Evolutionary conservation across 2,113 vertebrate genomes (phyloP).

Genomic region (Notothenia rossii): DNA sequence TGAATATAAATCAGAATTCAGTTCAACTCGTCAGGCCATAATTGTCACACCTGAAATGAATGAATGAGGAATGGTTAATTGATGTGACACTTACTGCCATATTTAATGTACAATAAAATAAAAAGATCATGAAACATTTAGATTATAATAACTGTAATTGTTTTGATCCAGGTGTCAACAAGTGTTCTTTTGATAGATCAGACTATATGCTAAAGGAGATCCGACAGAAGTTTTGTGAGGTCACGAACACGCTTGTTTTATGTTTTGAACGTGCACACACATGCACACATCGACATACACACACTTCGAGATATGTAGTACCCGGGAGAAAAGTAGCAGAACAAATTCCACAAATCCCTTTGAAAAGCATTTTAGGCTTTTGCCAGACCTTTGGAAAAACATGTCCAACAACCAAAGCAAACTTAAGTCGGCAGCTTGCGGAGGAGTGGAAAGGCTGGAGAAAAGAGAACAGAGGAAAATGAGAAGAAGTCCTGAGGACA

Average conservation of each 20-base stretch:
- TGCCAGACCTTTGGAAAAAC: conserved; percentile 60
- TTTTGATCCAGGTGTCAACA: not conserved
- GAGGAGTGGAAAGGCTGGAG: conserved; percentile 20
- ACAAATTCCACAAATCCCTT: conserved; percentile 63
- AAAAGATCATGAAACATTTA: not conserved
- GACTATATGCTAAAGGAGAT: not conserved
- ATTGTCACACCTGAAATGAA: too few relatives aligned
- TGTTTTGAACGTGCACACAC: conserved; percentile 6
- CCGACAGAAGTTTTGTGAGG: not conserved
- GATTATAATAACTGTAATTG: not conserved
- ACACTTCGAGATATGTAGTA: conserved; percentile 44
- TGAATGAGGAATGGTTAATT: too few relatives aligned
- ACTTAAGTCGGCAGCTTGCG: conserved; percentile 26
- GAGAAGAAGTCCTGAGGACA: conserved; percentile 1
- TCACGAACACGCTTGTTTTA: not conserved
- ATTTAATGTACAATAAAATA: too few relatives aligned
- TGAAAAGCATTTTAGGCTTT: conserved; percentile 51
- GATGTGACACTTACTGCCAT: too few relatives aligned
- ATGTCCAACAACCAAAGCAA: conserved; percentile 47
- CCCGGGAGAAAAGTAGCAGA: conserved; percentile 50
- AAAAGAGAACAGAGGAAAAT: not conserved
- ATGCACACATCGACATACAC: not conserved
- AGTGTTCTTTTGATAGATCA: not conserved
- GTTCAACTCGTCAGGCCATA: too few relatives aligned
- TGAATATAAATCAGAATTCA: too few relatives aligned